Evolutionary conservation across 1,140 invertebrate genomes (phyloP).

Genomic region (Brachionus rubens): DNA sequence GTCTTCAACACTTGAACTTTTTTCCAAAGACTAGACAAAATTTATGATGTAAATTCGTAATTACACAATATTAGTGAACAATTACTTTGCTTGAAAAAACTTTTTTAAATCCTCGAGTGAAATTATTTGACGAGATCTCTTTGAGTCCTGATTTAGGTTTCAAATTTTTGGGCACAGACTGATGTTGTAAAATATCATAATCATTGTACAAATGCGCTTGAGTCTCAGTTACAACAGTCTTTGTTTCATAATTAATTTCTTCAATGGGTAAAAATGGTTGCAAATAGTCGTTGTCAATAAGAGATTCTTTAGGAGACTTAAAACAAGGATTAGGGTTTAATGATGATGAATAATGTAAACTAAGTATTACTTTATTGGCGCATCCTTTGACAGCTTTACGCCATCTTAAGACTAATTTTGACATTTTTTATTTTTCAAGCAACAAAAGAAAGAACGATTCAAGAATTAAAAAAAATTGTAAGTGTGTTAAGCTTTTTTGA

Average conservation of each 20-base stretch:
- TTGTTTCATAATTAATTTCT: conserved; percentile 8
- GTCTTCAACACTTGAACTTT: neutral
- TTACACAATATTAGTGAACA: neutral
- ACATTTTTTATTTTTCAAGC: conserved; percentile 19
- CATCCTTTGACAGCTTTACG: conserved; percentile 34
- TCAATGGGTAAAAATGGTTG: neutral
- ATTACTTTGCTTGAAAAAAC: conserved; percentile 28
- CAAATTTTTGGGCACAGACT: neutral
- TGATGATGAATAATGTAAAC: too few species aligned
- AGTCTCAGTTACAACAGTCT: neutral
- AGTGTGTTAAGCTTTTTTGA: neutral
- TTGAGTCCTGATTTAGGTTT: neutral
- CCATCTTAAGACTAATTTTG: conserved; percentile 21
- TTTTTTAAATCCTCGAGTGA: conserved; percentile 13
- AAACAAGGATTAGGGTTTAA: too few species aligned
- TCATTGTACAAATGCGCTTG: neutral
- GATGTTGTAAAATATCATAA: conserved; percentile 30
- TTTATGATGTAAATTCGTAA: too few species aligned
- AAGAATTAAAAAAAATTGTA: neutral
- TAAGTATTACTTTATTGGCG: conserved; percentile 23
- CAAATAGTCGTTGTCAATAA: conserved; percentile 14
- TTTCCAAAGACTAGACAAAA: conserved; percentile 37
- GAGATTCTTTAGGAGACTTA: conserved; percentile 6
- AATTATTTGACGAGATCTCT: conserved; percentile 19
- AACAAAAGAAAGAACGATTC: neutral